A percentile compares a stretch with the other conserved stretches of the same genome.
Conservation (phyloP, 2,113 vertebrate genomes). For the Andinoacara biseriatus region DNA sequence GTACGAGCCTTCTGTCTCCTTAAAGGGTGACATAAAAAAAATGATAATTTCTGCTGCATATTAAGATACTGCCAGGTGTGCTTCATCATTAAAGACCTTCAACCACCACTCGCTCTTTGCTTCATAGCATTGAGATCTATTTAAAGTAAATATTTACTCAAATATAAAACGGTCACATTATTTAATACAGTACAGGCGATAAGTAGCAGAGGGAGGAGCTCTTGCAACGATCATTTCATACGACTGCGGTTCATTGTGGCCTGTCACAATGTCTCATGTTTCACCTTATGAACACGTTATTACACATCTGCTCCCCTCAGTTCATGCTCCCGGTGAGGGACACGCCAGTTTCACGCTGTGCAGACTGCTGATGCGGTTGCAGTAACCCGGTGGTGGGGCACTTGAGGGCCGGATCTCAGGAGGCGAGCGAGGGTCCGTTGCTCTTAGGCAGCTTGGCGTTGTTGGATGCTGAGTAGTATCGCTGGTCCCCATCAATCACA, state of each 20-base stretch:
- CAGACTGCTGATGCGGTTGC: background rate
- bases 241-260: background rate
- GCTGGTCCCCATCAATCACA: constrained; percentile 49
- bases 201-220: constrained; percentile 7
- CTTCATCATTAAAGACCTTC: background rate
- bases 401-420: constrained; percentile 43
- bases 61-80: background rate
- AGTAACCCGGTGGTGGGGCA: background rate
- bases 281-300: constrained; percentile 1
- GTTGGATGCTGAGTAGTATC: constrained; percentile 50
- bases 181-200: constrained; percentile 46
- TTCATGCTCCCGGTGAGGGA: background rate
- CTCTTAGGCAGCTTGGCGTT: constrained; percentile 73
- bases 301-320: background rate
- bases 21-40: background rate
- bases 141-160: constrained; percentile 9
- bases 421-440: constrained; percentile 56
- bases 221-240: constrained; percentile 5
- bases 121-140: background rate
- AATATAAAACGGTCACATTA: constrained; percentile 43
- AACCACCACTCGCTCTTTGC: background rate
- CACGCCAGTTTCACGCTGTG: background rate
- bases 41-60: too few relatives aligned
- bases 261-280: background rate
- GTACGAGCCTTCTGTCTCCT: background rate